Evolutionary conservation across 2,113 vertebrate species (phyloP).

Genomic region (Puffinus mauretanicus): DNA sequence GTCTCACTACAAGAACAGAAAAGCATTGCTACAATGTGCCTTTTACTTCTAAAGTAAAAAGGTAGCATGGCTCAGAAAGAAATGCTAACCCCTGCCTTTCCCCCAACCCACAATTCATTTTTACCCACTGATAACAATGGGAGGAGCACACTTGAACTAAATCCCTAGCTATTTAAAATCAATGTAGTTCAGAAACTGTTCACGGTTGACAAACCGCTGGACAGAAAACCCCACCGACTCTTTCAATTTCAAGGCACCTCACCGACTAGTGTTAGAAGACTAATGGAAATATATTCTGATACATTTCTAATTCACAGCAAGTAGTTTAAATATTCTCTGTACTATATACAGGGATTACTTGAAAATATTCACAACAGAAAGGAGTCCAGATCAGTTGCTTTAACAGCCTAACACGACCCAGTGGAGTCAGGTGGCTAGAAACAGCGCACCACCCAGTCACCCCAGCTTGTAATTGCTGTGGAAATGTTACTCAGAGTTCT

Average conservation of each 20-base stretch:
- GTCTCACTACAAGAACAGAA: background rate
- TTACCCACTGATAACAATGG: background rate
- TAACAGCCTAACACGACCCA: background rate
- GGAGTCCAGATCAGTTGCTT: background rate
- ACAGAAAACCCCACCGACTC: background rate
- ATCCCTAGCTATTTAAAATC: background rate
- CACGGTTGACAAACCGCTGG: background rate
- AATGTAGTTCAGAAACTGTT: background rate
- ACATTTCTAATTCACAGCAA: background rate
- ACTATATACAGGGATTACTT: background rate
- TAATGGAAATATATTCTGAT: background rate
- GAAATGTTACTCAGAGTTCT: background rate
- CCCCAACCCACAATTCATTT: background rate
- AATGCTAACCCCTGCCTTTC: background rate
- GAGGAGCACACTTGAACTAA: background rate
- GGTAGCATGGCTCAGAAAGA: background rate
- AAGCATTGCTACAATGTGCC: background rate
- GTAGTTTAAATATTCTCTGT: background rate
- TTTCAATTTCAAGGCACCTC: background rate
- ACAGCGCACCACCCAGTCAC: background rate
- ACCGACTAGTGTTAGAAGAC: background rate
- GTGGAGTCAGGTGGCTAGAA: background rate
- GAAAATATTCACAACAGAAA: background rate
- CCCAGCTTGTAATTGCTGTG: slow-evolving; percentile 2
- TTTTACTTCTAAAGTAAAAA: background rate